A percentile compares a stretch with the other conserved stretches of the same genome.
Conservation (phyloP, 2,888 invertebrate species). For the Sminthurides aquaticus region DNA sequence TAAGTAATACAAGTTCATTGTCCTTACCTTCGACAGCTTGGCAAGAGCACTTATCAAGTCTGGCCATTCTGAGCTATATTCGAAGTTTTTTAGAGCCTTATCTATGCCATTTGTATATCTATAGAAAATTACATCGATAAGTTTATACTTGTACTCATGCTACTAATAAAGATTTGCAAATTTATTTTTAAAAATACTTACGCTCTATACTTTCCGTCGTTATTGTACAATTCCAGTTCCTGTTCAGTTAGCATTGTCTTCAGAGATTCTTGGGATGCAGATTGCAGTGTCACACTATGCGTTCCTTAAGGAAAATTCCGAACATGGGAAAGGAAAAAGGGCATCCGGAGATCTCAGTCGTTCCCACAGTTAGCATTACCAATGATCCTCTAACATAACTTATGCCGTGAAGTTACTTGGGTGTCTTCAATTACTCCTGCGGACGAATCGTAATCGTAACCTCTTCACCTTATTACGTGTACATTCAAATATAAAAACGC, state of each 20-base stretch:
- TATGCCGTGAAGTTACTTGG: no score
- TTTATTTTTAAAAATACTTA: conserved; percentile 2
- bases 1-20: no score
- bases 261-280: neutral
- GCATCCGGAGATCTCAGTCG: no score
- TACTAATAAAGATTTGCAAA: neutral
- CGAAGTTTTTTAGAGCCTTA: conserved; percentile 81
- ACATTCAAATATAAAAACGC: no score
- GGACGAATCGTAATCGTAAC: no score
- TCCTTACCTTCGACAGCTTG: conserved; percentile 77
- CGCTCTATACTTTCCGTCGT: conserved; percentile 31
- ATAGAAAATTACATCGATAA: conserved; percentile 27
- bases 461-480: no score
- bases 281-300: no score
- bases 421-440: no score
- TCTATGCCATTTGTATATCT: conserved; percentile 70
- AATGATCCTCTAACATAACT: no score
- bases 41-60: conserved; percentile 83
- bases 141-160: neutral
- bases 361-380: no score
- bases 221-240: conserved; percentile 22
- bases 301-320: no score
- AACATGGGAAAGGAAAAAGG: no score
- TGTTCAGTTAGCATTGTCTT: conserved; percentile 20
- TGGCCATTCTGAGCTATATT: conserved; percentile 91